These are phyloP conservation scores for Silurus asotus DNA, from an alignment of 2,113 vertebrate species.

Conservation along the genomic window DNA sequence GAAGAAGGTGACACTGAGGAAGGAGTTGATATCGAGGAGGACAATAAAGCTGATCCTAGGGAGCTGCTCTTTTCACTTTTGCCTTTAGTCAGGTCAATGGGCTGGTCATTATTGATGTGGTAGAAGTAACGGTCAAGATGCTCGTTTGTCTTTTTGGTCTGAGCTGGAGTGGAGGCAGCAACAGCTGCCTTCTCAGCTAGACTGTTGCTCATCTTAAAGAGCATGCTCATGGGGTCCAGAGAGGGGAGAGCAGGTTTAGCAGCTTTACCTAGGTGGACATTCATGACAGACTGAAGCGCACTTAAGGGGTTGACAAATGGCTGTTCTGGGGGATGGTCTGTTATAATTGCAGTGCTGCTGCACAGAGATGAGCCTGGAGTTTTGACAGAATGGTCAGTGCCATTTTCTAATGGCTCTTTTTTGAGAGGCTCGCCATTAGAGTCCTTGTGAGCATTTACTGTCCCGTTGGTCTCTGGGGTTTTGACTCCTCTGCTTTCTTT, in stretches of 20 bases:
- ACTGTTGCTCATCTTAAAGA: constrained; percentile 99
- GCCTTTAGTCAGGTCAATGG: constrained; percentile 98
- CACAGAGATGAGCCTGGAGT: constrained; percentile 77
- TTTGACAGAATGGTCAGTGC: constrained; percentile 78
- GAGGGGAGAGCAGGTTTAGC: constrained; percentile 93
- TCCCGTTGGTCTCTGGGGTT: constrained; percentile 78
- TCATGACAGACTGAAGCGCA: constrained; percentile 98
- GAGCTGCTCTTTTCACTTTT: constrained; percentile 89
- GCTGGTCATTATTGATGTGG: constrained; percentile 93
- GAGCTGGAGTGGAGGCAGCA: constrained; percentile 84
- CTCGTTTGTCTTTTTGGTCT: constrained; percentile 87
- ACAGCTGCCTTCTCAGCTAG: constrained; percentile 95
- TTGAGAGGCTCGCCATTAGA: constrained; percentile 77
- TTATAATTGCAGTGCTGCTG: constrained; percentile 95
- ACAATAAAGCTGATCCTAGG: constrained; percentile 86
- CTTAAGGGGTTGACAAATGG: constrained; percentile 97
- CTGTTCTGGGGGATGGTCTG: constrained; percentile 94
- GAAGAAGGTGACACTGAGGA: constrained; percentile 90
- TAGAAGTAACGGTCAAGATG: constrained; percentile 97
- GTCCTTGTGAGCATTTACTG: constrained; percentile 74
- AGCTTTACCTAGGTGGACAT: constrained; percentile 95
- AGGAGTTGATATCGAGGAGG: constrained; percentile 86
- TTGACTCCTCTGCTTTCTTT: constrained; percentile 77
- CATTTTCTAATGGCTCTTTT: constrained; percentile 83
- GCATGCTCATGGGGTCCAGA: constrained; percentile 98